These are phyloP conservation scores for Centropus unirufus DNA, from an alignment of 2,113 vertebrate genomes.

Conservation along the genomic window DNA sequence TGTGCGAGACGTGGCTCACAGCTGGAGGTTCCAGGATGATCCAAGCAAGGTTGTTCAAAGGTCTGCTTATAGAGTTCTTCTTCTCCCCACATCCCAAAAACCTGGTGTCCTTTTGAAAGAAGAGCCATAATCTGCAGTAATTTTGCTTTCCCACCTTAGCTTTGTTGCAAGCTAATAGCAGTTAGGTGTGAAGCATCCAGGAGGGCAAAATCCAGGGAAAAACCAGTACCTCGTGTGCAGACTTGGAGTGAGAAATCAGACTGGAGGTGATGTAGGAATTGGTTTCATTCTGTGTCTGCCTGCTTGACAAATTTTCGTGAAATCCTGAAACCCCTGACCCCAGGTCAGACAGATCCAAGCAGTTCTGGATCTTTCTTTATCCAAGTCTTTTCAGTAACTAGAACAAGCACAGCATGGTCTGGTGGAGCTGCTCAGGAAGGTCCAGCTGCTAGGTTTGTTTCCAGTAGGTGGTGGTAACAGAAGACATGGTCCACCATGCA, in stretches of 20 bases:
- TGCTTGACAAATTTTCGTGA: background rate
- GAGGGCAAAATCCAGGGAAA: background rate
- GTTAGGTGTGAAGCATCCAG: rapidly evolving
- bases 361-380: background rate
- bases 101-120: background rate
- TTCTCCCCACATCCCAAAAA: rapidly evolving
- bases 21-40: background rate
- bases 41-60: background rate
- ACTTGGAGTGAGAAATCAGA: background rate
- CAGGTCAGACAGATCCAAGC: rapidly evolving
- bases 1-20: background rate
- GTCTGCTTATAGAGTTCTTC: background rate
- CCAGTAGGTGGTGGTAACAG: background rate
- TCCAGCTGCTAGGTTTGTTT: background rate
- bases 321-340: background rate
- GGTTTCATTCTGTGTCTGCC: background rate
- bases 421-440: background rate
- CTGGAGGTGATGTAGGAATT: background rate
- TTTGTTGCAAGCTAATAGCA: background rate
- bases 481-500: rapidly evolving
- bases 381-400: background rate
- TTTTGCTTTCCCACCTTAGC: background rate
- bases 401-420: rapidly evolving
- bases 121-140: rapidly evolving
- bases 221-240: background rate